phyloP scores from a whole-genome alignment of 64 coral and sea anemone genomes.

The Dendronephthya gigantea region DNA sequence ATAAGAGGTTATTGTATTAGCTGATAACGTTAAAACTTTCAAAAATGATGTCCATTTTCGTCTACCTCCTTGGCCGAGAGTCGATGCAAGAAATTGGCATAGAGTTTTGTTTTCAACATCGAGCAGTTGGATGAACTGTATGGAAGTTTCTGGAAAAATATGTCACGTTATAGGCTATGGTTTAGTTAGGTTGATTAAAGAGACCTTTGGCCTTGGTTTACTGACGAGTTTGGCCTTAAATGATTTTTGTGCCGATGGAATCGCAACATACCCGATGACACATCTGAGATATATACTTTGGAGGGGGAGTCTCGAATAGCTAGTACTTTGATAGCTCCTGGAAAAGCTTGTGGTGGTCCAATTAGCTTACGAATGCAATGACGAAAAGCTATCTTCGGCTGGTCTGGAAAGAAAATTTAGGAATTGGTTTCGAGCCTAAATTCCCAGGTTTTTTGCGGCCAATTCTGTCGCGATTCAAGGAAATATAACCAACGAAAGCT shows the following conservation, averaged over 20 bases:
- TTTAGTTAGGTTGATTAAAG: neutral
- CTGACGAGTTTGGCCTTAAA: too few species aligned
- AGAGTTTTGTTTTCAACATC: neutral
- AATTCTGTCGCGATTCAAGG: too few species aligned
- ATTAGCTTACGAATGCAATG: neutral
- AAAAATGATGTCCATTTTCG: neutral
- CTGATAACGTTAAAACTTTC: too few species aligned
- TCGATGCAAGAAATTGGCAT: neutral
- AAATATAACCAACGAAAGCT: neutral
- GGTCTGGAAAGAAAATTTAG: neutral
- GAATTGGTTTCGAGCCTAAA: too few species aligned
- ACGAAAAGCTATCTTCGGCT: neutral
- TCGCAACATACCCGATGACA: neutral
- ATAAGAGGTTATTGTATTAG: neutral
- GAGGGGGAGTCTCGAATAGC: neutral
- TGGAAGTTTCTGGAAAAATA: neutral
- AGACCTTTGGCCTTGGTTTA: neutral
- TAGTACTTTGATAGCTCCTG: neutral
- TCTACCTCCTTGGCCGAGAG: neutral
- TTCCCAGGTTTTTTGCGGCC: too few species aligned
- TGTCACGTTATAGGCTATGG: neutral
- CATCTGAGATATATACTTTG: neutral
- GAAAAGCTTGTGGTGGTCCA: neutral
- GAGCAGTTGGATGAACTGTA: neutral
- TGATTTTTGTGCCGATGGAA: too few species aligned